These are phyloP conservation scores for Noturus placidus DNA, from an alignment of 2,113 vertebrate species.

Conservation along the genomic window DNA sequence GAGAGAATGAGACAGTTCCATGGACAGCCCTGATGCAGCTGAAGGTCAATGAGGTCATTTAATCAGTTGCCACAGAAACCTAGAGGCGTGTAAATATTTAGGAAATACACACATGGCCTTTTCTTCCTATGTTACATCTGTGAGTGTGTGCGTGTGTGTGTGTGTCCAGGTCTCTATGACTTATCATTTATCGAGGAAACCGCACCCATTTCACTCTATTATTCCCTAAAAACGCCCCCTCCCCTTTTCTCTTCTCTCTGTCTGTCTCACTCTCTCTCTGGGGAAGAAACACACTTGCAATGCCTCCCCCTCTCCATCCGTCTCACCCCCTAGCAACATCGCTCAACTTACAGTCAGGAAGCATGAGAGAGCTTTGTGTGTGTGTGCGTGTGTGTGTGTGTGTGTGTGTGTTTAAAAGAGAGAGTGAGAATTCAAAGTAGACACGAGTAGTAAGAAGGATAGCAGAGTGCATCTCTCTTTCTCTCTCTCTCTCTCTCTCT, in stretches of 20 bases:
- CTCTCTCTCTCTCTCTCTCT: slow-evolving; percentile 46
- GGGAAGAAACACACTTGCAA: slow-evolving; percentile 36
- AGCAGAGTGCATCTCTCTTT: slow-evolving; percentile 7
- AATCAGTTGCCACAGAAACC: slow-evolving; percentile 57
- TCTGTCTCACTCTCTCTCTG: slow-evolving; percentile 23
- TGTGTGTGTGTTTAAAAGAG: neutral
- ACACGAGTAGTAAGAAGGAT: slow-evolving; percentile 16
- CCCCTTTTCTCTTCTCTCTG: slow-evolving; percentile 2
- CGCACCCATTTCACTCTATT: slow-evolving; percentile 21
- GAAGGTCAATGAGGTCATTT: slow-evolving; percentile 60
- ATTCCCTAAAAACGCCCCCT: neutral
- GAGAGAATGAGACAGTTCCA: neutral
- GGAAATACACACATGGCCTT: neutral
- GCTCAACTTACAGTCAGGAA: slow-evolving; percentile 39
- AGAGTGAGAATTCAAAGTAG: slow-evolving; percentile 5
- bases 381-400: slow-evolving; percentile 23
- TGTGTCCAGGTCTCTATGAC: slow-evolving; percentile 8
- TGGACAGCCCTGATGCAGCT: slow-evolving; percentile 13
- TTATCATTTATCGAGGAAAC: slow-evolving; percentile 34
- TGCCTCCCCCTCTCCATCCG: slow-evolving; percentile 8
- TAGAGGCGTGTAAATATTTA: neutral
- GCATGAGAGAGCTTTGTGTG: slow-evolving; percentile 39
- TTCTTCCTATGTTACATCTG: neutral
- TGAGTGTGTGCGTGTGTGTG: neutral
- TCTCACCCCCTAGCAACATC: slow-evolving; percentile 39